Conservation (phyloP, 2,113 vertebrate genomes). For the Myiagra hebetior region DNA sequence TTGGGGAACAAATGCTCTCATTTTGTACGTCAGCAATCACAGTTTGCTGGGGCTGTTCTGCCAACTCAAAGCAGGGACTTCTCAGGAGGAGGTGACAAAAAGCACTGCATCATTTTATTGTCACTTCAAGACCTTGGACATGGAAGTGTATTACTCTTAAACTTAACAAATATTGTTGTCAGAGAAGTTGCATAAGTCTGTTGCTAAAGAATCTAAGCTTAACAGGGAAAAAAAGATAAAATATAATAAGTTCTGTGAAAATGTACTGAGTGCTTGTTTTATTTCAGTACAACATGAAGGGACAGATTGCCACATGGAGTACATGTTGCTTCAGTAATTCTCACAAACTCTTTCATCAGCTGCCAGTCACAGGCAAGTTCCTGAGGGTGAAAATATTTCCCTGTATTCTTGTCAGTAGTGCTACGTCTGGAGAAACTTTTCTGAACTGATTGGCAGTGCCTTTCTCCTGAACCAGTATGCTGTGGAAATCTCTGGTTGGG, state of each 20-base stretch:
- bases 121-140: not conserved
- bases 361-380: not conserved
- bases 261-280: not conserved
- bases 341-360: not conserved
- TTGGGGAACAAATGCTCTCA: not conserved
- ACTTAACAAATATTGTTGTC: not conserved
- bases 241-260: not conserved
- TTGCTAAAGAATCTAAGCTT: not conserved
- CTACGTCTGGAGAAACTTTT: not conserved
- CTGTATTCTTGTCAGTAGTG: not conserved
- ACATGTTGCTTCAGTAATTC: not conserved
- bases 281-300: not conserved
- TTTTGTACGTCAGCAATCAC: not conserved
- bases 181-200: not conserved
- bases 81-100: not conserved
- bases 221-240: not conserved
- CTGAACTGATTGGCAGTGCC: not conserved
- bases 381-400: not conserved
- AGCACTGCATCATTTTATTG: not conserved
- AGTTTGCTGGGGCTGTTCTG: not conserved
- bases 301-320: not conserved
- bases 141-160: not conserved
- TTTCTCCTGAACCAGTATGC: not conserved
- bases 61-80: not conserved
- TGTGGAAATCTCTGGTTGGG: not conserved